These are phyloP conservation scores for Sarcophaga variegata DNA, from an alignment of 2,888 invertebrate species.

Conservation along the genomic window DNA sequence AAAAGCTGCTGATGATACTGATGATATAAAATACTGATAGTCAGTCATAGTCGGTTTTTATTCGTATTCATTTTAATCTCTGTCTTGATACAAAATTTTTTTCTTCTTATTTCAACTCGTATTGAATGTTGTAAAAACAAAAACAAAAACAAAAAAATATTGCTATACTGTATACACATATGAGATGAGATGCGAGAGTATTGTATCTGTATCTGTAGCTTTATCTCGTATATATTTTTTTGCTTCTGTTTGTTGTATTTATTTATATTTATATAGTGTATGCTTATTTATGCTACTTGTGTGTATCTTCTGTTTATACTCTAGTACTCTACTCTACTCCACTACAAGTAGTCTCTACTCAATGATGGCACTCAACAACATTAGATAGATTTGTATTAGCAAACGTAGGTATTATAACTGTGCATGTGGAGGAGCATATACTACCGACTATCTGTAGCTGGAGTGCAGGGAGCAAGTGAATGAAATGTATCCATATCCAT, in stretches of 20 bases:
- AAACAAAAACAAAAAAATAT: slow-evolving; percentile 15
- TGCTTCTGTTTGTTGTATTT: slow-evolving; percentile 21
- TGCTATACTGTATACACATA: slow-evolving; percentile 40
- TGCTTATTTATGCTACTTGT: slow-evolving; percentile 51
- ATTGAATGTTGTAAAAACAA: slow-evolving; percentile 14
- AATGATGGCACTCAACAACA: slow-evolving; percentile 55
- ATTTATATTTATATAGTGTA: not conserved
- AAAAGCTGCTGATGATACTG: slow-evolving; percentile 35
- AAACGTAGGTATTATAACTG: slow-evolving; percentile 16
- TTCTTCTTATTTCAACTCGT: slow-evolving; percentile 33
- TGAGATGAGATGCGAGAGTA: not conserved
- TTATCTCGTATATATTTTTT: not conserved
- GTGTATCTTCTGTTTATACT: slow-evolving; percentile 64
- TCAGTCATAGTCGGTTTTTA: slow-evolving; percentile 54
- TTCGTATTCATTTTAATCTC: slow-evolving; percentile 58
- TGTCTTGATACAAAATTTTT: slow-evolving; percentile 14
- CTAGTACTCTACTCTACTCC: slow-evolving; percentile 36
- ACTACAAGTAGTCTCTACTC: not conserved
- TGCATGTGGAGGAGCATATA: not conserved
- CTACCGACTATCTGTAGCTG: not conserved
- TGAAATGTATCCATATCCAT: slow-evolving; percentile 41
- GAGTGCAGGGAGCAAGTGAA: not conserved
- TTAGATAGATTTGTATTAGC: slow-evolving; percentile 60
- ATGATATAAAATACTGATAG: slow-evolving; percentile 63
- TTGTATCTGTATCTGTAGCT: no score